phyloP scores from a whole-genome alignment of 2,113 vertebrate genomes.

The Takifugu bimaculatus region DNA sequence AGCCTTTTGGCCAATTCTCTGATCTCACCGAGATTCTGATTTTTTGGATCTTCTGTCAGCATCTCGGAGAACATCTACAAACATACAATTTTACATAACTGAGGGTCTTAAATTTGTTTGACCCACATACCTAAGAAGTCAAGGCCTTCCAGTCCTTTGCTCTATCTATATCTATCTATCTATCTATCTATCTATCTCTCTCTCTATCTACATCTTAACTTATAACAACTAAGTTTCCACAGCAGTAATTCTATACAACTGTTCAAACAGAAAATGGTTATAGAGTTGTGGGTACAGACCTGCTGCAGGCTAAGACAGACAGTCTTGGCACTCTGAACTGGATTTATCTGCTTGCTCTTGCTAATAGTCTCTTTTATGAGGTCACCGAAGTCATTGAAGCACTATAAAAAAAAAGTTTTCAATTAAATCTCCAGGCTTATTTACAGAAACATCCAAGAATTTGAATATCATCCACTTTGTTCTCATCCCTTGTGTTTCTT shows the following conservation, averaged over 20 bases:
- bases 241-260: neutral
- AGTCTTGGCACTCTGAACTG: conserved; percentile 77
- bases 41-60: conserved; percentile 46
- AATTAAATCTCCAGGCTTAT: conserved; percentile 8
- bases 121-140: too few relatives aligned
- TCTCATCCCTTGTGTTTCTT: conserved; percentile 13
- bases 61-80: conserved; percentile 61
- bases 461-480: conserved; percentile 10
- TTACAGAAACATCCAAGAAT: conserved; percentile 8
- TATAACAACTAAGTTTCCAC: too few relatives aligned
- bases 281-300: conserved; percentile 60
- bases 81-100: conserved; percentile 28
- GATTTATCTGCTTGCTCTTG: conserved; percentile 75
- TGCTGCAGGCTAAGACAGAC: conserved; percentile 85
- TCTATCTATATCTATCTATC: too few relatives aligned
- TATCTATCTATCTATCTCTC: too few relatives aligned
- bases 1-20: conserved; percentile 82
- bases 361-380: conserved; percentile 87
- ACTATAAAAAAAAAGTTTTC: conserved; percentile 63
- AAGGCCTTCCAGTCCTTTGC: neutral
- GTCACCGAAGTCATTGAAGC: conserved; percentile 84
- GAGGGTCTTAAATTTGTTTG: neutral
- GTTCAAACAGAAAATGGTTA: neutral
- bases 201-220: too few relatives aligned
- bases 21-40: conserved; percentile 75